phyloP scores from a whole-genome alignment of 1,140 invertebrate genomes.

The Olivierus martensii region DNA sequence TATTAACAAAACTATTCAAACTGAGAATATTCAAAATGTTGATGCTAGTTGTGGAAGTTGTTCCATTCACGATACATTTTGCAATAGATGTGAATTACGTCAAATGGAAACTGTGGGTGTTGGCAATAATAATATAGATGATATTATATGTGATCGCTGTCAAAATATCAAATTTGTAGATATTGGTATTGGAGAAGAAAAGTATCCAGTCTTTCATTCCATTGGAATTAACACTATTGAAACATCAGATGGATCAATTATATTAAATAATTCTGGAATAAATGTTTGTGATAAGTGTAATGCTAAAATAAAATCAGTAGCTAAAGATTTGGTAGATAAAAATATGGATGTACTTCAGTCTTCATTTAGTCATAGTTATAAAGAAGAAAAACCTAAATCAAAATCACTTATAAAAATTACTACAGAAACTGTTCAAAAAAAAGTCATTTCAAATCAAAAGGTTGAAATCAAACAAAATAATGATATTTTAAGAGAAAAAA shows the following conservation, averaged over 20 bases:
- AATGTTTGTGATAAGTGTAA: conserved; percentile 51
- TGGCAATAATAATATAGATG: conserved; percentile 17
- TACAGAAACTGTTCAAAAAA: too few species aligned
- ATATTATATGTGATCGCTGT: conserved; percentile 17
- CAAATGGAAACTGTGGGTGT: conserved; percentile 21
- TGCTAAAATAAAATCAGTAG: conserved; percentile 40
- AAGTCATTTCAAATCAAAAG: too few species aligned
- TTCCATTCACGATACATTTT: background rate
- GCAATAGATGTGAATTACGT: conserved; percentile 9
- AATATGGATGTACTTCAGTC: conserved; percentile 1
- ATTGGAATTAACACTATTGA: conserved; percentile 13
- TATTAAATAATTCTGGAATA: conserved; percentile 24
- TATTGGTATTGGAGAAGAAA: background rate
- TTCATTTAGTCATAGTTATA: too few species aligned
- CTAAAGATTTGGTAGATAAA: conserved; percentile 33
- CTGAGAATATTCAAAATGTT: background rate
- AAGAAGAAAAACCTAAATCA: too few species aligned
- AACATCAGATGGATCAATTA: conserved; percentile 10
- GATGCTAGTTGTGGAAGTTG: background rate
- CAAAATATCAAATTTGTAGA: background rate
- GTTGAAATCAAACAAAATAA: too few species aligned
- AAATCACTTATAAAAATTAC: too few species aligned
- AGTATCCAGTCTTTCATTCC: background rate
- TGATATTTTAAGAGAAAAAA: too few species aligned
- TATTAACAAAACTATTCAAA: too few species aligned